Evolutionary conservation across 2,797 vertebrate genomes (phyloP), one percentile per base, ranked within the genome.

Genomic region (Triplophysa yarkandensis): DNA sequence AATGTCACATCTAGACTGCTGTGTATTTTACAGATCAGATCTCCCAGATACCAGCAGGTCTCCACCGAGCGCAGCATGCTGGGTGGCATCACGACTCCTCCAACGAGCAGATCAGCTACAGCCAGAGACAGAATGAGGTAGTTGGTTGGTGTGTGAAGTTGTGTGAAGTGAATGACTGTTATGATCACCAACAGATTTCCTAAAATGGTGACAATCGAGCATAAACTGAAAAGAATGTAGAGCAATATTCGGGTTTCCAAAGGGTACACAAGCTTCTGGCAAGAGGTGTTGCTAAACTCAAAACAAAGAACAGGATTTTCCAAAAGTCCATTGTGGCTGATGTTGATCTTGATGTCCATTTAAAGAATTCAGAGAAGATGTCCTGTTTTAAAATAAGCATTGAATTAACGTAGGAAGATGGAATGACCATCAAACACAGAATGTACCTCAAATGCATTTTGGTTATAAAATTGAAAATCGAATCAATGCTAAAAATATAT

Each of bases 61-160:
- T 91, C 87, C 63, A 90, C 83, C 0, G 87, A 89, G 67, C 89
- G 85, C 61, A 90, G 41, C 87, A 88, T 89, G 54, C 86, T 88
- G 1, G 85, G 87, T 3, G 83, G 81, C 81, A 84, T 84, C 34
- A 83, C 78, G 2, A 78, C n/a, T 10, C 69, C 66, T 52, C 80
- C 81, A 9, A 85, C 68, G 4, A 83, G 77, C 39, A 82, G 65
- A 36, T 84, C 81, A 7, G 71, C 54, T 16, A 81, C 64, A n/a
- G 78, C 72, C 62, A 82, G 60, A 30, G 78, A 78, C 21, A 76
- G 19, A 41, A 77, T 70, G 14, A 84, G 72, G 55, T 73, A 77
- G 63, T 82, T 82, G 11, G 81, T 82, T 3, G 78, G 34, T 13
- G 83, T 75, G 43, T 76, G 82, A 1, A 84, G 71, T 54, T 82